Conservation (phyloP, 2,888 invertebrate genomes). For the Hypomecis atomaria region DNA sequence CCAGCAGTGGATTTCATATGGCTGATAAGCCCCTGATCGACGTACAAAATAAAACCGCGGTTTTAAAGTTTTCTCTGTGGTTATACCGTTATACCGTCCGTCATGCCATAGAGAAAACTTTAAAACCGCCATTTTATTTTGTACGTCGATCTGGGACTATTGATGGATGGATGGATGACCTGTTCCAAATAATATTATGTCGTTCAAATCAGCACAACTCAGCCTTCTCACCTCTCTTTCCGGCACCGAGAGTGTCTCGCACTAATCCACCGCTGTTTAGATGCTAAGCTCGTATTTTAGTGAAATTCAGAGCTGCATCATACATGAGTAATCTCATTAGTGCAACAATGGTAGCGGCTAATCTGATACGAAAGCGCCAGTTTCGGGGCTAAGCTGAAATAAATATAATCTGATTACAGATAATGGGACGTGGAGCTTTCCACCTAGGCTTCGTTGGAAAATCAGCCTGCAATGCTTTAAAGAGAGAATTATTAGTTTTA, state of each 20-base stretch:
- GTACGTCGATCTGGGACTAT: too few species aligned
- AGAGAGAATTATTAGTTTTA: too few species aligned
- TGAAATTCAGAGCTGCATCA: conserved; percentile 65
- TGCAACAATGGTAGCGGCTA: conserved; percentile 65
- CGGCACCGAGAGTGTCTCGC: conserved; percentile 35
- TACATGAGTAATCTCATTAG: conserved; percentile 71
- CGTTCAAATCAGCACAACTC: not conserved
- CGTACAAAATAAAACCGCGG: too few species aligned
- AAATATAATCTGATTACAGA: conserved; percentile 51
- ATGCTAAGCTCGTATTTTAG: conserved; percentile 67
- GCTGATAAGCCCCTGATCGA: too few species aligned
- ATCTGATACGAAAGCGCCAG: conserved; percentile 60
- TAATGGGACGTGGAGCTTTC: conserved; percentile 44
- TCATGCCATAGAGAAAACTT: too few species aligned
- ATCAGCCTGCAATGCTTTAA: conserved; percentile 8
- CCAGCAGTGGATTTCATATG: too few species aligned
- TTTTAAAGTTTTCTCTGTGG: too few species aligned
- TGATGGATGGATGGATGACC: too few species aligned
- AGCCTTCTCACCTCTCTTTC: conserved; percentile 4
- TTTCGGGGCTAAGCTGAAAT: conserved; percentile 49
- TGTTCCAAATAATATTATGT: not conserved
- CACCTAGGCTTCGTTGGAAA: conserved; percentile 28
- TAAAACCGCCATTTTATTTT: too few species aligned
- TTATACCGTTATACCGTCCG: too few species aligned
- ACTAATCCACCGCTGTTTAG: conserved; percentile 59